Percentiles rank a stretch among this genome's conserved stretches.
phyloP scores from a whole-genome alignment of 1,140 invertebrate species.

The Stegodyphus mimosarum region DNA sequence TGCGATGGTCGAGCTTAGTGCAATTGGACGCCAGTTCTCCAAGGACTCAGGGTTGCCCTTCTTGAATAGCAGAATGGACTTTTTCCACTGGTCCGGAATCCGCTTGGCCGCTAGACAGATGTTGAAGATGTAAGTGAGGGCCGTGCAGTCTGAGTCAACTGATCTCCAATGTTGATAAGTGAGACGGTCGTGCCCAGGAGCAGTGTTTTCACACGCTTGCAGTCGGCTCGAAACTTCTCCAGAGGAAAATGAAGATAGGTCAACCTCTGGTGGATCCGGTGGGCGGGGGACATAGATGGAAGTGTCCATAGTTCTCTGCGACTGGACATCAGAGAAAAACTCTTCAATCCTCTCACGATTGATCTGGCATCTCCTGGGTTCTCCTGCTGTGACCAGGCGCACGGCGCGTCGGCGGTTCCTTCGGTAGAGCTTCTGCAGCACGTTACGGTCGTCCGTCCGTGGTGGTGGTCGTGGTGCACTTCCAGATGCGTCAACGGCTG shows the following conservation, averaged over 20 bases:
- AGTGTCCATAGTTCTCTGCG: too few species aligned
- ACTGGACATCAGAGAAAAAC: too few species aligned
- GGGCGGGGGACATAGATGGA: too few species aligned
- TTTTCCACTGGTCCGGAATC: constrained; percentile 45
- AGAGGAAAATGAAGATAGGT: background rate
- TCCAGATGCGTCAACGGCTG: too few species aligned
- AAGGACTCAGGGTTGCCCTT: constrained; percentile 43
- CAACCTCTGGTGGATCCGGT: too few species aligned
- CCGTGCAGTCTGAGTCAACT: background rate
- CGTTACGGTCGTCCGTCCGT: too few species aligned
- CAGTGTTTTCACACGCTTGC: background rate
- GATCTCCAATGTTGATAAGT: background rate
- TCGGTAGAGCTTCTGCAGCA: too few species aligned
- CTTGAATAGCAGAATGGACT: constrained; percentile 51
- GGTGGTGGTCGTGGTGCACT: too few species aligned
- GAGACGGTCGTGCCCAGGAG: constrained; percentile 12
- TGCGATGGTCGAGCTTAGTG: background rate
- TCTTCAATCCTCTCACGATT: too few species aligned
- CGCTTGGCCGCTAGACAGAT: background rate
- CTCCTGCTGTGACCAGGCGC: too few species aligned
- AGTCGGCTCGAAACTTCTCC: background rate
- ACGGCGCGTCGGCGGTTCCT: too few species aligned
- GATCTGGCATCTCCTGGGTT: too few species aligned
- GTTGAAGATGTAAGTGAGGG: constrained; percentile 5
- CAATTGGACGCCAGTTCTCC: constrained; percentile 64